Evolutionary conservation across 2,888 invertebrate species (phyloP), one percentile per base, ranked within the genome.

Genomic region (Pasiphila rectangulata): DNA sequence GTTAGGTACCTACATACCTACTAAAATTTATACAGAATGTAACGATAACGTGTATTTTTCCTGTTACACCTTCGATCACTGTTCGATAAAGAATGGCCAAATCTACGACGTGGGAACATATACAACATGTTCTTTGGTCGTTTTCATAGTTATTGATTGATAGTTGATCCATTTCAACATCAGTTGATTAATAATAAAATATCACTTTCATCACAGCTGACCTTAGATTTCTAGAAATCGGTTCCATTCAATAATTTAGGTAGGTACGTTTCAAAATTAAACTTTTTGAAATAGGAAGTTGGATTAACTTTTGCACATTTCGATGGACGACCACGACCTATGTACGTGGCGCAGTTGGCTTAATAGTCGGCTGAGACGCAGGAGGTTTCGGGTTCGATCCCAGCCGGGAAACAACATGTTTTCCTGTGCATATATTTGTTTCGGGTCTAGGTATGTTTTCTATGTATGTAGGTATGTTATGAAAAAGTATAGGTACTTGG

Each of bases 221-320:
- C 30, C 30, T 30, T 16, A 9, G 46, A 54, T 47, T 43, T n/a
- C n/a, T n/a, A n/a, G 13, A 16, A 30, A 30, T 30, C 13, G 4
- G 30, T 30, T 30, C 30, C 1, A 16, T 30, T 30, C n/a, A n/a
- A 30, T 13, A 16, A 13, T 6, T 21, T 21, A 3, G 13, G n/a
- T 9, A n/a, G 29, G n/a, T 30, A 7, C 9, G 9, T 30, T 30
- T 30, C 15, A 30, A 30, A 30, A 30, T 30, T 25, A 6, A 25
- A 12, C 12, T 5, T 12, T 12, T 25, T 12, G 25, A 12, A 25
- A 25, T 25, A 1, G n/a, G n/a, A n/a, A n/a, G n/a, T n/a, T n/a
- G n/a, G n/a, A n/a, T n/a, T n/a, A n/a, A n/a, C n/a, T n/a, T n/a
- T n/a, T n/a, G n/a, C n/a, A n/a, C n/a, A n/a, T n/a, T n/a, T n/a